Base-by-base conservation (phyloP, 2,113 vertebrate genomes). In the Casuarius casuarius region DNA sequence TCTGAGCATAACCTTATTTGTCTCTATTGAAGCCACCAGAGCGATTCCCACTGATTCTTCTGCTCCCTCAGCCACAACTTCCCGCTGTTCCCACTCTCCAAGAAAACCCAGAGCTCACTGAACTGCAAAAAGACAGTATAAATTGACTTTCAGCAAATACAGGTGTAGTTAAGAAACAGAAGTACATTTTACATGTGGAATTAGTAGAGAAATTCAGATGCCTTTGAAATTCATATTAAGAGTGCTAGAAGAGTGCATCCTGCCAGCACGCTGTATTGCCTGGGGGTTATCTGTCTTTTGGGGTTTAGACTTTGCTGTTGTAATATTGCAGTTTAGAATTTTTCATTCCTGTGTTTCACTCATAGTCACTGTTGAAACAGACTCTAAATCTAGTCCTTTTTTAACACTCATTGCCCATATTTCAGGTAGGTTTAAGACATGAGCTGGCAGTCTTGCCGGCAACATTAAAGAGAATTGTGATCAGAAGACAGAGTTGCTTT, bases 321-420 rank as follows among this genome's bases (percentile, higher is more conserved):
- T 54, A 61, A 74, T 75, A 79, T 19, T 80, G 26, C 79, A 73
- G 81, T 62, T 93, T 80, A 72, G 91, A 75, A 82, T 81, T 87
- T 84, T 92, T 22, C 68, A 68, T 70, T 95, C 65, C 40, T 23
- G 6, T 22, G 62, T 97, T 97, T 97, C 83, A 93, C 92, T 97
- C 71, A 79, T 44, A 68, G 77, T 87, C 20, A 21, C 31, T 89
- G 83, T 94, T 96, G 40, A 4, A 70, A 84, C 66, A 96, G 84
- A 89, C 61, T 92, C 86, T 94, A 91, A 90, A 67, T 63, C 71
- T 75, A 73, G 96, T 86, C 62, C 92, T 92, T 95, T 95, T 94
- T 91, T 96, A 92, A 96, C 78, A 82, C 38, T 81, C 2, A 1
- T 71, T 84, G 89, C 13, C 51, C 31, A 4, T 54, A 90, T 90